Percentiles rank a stretch among this genome's conserved stretches.
Evolutionary conservation across 2,888 invertebrate species (phyloP).

Genomic region (Campopleginae sp.): DNA sequence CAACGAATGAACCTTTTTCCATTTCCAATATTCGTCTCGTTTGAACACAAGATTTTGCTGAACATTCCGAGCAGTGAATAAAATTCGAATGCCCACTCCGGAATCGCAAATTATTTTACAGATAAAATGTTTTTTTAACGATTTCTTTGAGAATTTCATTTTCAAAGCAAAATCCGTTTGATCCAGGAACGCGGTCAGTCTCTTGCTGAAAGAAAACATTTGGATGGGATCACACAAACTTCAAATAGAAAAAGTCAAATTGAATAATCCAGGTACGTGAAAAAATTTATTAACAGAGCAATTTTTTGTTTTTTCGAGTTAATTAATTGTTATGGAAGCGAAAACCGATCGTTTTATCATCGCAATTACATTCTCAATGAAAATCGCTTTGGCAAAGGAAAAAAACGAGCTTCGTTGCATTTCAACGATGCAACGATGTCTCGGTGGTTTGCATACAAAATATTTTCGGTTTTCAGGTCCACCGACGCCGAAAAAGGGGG

Average conservation of each 20-base stretch:
- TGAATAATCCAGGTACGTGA: conserved; percentile 43
- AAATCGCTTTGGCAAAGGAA: no score
- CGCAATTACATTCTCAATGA: no score
- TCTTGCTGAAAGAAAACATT: conserved; percentile 73
- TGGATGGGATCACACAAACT: conserved; percentile 71
- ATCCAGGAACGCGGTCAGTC: conserved; percentile 75
- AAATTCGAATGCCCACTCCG: background rate
- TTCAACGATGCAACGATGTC: no score
- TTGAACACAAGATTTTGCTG: background rate
- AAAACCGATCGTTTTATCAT: no score
- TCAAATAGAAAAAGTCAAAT: conserved; percentile 70
- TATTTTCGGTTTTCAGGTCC: conserved; percentile 16
- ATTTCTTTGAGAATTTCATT: background rate
- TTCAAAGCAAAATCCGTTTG: conserved; percentile 23
- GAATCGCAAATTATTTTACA: background rate
- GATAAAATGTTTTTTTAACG: background rate
- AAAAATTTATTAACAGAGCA: background rate
- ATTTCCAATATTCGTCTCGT: background rate
- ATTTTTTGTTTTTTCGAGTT: no score
- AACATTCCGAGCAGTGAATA: background rate
- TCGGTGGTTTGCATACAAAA: background rate
- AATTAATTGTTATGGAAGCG: no score
- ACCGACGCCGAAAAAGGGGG: background rate
- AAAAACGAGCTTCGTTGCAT: no score
- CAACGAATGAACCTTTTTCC: no score